Conservation (phyloP, 1,140 invertebrate species). For the Mesaphorura yosii region DNA sequence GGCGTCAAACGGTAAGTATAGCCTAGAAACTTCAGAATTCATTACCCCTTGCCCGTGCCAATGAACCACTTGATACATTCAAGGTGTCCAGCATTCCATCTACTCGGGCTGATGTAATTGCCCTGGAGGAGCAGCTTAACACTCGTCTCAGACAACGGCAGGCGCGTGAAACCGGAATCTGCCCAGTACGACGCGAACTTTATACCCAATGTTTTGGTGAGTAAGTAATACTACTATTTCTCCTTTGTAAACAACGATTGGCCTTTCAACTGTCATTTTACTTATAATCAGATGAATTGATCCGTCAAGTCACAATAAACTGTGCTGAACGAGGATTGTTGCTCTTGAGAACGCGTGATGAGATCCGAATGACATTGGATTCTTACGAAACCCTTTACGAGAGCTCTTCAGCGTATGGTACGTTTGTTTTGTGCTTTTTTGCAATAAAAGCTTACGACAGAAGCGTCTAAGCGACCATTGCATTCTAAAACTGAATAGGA, state of each 20-base stretch:
- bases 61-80: not conserved
- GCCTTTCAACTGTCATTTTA: not conserved
- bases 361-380: constrained; percentile 89
- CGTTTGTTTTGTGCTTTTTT: too few relatives aligned
- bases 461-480: too few relatives aligned
- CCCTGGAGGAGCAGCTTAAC: constrained; percentile 88
- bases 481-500: too few relatives aligned
- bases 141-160: constrained; percentile 76
- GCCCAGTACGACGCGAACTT: constrained; percentile 80
- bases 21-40: not conserved
- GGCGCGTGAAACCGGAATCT: constrained; percentile 94
- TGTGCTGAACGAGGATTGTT: constrained; percentile 92
- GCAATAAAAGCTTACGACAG: too few relatives aligned
- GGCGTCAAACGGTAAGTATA: constrained; percentile 60
- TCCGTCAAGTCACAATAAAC: constrained; percentile 90
- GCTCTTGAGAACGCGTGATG: constrained; percentile 80
- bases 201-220: constrained; percentile 94
- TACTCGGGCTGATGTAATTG: constrained; percentile 84
- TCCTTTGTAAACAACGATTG: not conserved
- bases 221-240: constrained; percentile 10
- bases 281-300: constrained; percentile 64
- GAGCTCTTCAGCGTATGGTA: constrained; percentile 92
- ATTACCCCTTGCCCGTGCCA: not conserved
- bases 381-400: constrained; percentile 92
- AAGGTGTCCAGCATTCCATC: constrained; percentile 88